Conservation (phyloP, 2,113 vertebrate species). For the Bos taurus region ARS-UCD2.0 NC_037335.1:82675501-82676000, state of each 20-base stretch:
- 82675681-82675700: neutral
- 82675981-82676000: neutral
- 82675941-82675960: neutral
- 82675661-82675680: neutral
- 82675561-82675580: neutral
- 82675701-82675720: neutral
- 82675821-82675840: neutral
- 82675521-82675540: constrained; percentile 16
- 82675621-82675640: neutral
- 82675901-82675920: neutral
- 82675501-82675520: neutral
- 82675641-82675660: neutral
- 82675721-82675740: neutral
- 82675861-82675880: neutral
- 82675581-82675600: neutral
- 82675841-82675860: neutral
- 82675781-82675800: neutral
- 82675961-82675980: neutral
- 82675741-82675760: neutral
- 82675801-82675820: neutral
- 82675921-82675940: neutral
- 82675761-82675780: neutral
- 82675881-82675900: neutral
- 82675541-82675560: neutral
- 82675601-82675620: neutral